Percentiles rank a stretch among this genome's conserved stretches.
Conservation (phyloP, 2,888 invertebrate genomes). For the Odontomyia ornata region DNA sequence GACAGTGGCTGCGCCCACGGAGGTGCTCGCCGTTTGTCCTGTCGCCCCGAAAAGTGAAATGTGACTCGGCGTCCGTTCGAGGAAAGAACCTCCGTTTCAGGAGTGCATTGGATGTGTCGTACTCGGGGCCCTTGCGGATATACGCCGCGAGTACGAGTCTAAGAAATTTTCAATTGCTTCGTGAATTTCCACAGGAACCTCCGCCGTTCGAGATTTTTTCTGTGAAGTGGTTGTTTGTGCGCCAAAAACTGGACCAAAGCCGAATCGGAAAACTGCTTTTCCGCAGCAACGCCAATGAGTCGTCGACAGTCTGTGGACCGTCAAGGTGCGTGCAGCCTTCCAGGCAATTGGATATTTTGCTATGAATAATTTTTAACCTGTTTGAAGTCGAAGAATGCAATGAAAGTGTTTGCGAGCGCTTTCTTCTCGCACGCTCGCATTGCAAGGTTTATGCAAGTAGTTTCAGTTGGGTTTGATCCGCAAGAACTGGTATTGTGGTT, state of each 20-base stretch:
- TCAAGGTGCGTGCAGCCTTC: conserved; percentile 53
- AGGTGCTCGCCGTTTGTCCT: conserved; percentile 15
- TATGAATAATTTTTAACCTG: not conserved
- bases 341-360: not conserved
- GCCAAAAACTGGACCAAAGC: conserved; percentile 47
- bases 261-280: conserved; percentile 41
- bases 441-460: not conserved
- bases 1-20: conserved; percentile 15
- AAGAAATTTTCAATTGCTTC: not conserved
- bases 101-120: not conserved
- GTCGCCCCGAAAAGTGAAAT: conserved; percentile 11
- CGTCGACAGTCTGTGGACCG: conserved; percentile 60
- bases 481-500: not conserved
- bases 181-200: not conserved
- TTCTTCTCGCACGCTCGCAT: not conserved
- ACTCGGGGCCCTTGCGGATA: not conserved
- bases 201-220: not conserved
- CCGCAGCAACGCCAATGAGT: conserved; percentile 56
- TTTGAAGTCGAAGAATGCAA: not conserved
- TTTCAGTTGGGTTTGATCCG: not conserved
- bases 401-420: not conserved
- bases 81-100: conserved; percentile 3
- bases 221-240: conserved; percentile 28
- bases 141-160: not conserved
- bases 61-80: conserved; percentile 19